These are phyloP conservation scores for Zaprionus nigranus DNA, from an alignment of 1,140 invertebrate species.

Conservation along the genomic window DNA sequence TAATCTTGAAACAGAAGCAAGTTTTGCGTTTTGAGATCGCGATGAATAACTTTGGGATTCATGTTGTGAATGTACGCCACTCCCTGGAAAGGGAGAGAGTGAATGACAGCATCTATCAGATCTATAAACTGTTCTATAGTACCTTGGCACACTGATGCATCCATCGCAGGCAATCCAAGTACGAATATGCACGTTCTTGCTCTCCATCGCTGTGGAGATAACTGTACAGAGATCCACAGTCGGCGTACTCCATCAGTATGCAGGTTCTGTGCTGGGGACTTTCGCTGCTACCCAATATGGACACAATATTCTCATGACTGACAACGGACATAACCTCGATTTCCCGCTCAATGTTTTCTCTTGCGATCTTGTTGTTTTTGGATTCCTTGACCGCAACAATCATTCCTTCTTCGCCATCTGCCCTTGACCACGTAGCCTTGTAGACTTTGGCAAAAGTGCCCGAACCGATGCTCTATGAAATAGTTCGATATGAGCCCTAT, in stretches of 20 bases:
- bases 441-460: neutral
- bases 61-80: constrained; percentile 24
- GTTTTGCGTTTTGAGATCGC: constrained; percentile 46
- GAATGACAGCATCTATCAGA: neutral
- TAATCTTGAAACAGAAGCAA: constrained; percentile 19
- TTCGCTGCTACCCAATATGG: neutral
- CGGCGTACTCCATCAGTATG: neutral
- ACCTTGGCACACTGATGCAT: constrained; percentile 4
- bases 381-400: neutral
- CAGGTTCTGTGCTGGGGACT: neutral
- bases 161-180: neutral
- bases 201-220: neutral
- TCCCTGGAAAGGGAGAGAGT: constrained; percentile 13
- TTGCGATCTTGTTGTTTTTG: neutral
- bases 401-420: neutral
- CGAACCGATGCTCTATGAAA: neutral
- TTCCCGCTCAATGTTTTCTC: neutral
- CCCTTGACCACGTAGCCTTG: neutral
- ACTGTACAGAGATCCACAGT: neutral
- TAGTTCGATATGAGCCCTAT: neutral
- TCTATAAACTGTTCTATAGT: neutral
- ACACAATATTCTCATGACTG: neutral
- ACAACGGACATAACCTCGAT: neutral
- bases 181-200: neutral
- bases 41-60: constrained; percentile 27